A percentile compares a stretch with the other conserved stretches of the same genome.
phyloP scores from a whole-genome alignment of 2,113 vertebrate genomes.

The Hymenochirus boettgeri region DNA sequence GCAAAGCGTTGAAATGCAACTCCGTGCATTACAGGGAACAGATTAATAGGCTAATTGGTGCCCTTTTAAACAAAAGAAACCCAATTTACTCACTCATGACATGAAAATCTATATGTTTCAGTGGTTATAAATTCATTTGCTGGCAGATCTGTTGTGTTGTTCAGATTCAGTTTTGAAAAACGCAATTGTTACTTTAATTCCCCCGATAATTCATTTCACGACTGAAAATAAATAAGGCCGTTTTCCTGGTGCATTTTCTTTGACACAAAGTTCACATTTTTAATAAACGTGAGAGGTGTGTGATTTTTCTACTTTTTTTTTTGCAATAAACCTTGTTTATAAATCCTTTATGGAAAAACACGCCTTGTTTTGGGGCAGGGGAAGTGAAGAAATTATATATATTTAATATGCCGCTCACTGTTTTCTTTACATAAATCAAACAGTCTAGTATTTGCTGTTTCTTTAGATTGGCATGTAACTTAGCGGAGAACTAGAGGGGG shows the following conservation, averaged over 20 bases:
- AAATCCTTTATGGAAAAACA: conserved; percentile 60
- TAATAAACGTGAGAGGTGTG: conserved; percentile 53
- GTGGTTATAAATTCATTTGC: background rate
- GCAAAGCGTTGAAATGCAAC: no score
- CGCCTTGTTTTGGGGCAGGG: conserved; percentile 48
- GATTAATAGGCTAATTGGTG: no score
- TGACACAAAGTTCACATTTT: conserved; percentile 53
- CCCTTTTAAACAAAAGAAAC: no score
- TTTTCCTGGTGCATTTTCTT: conserved; percentile 45
- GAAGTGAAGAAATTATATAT: conserved; percentile 60
- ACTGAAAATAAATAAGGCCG: conserved; percentile 48
- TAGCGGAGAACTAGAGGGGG: conserved; percentile 63
- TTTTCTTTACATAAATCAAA: conserved; percentile 76
- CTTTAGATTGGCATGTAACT: conserved; percentile 63
- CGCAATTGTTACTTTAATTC: conserved; percentile 54
- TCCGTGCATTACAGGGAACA: no score
- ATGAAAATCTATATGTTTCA: no score
- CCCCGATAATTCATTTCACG: conserved; percentile 48
- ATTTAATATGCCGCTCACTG: conserved; percentile 52
- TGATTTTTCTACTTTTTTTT: conserved; percentile 10
- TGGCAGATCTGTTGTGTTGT: background rate
- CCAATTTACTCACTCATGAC: no score
- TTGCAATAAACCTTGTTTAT: conserved; percentile 59
- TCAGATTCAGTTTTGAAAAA: background rate
- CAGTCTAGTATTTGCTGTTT: conserved; percentile 59